Evolutionary conservation across 2,113 vertebrate species (phyloP).

Genomic region (Microcebus lehilahytsara): DNA sequence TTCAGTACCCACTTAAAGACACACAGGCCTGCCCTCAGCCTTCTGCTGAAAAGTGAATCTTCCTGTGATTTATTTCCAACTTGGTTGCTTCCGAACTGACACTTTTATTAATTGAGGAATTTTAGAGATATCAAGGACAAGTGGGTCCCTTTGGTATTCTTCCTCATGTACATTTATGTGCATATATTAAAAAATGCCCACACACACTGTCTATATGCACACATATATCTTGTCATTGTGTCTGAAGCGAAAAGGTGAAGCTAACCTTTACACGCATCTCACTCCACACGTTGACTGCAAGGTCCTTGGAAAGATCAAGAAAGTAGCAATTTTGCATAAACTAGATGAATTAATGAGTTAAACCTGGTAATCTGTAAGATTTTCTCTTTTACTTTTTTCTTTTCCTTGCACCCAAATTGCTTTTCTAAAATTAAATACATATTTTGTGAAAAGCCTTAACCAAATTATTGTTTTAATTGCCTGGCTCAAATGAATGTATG

Average conservation of each 20-base stretch:
- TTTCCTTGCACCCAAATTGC: background rate
- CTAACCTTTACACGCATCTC: background rate
- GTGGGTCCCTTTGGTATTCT: background rate
- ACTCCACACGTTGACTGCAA: background rate
- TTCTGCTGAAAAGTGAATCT: constrained; percentile 58
- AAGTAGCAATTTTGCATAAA: background rate
- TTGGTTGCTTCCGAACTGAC: constrained; percentile 29
- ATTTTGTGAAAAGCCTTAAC: background rate
- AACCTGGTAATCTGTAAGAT: background rate
- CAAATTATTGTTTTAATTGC: background rate
- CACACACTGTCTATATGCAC: background rate
- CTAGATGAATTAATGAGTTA: background rate
- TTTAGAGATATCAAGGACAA: constrained; percentile 35
- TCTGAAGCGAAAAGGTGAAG: constrained; percentile 40
- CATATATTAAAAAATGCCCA: background rate
- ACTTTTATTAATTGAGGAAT: constrained; percentile 55
- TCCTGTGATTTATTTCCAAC: constrained; percentile 67
- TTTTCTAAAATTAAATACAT: background rate
- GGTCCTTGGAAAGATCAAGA: background rate
- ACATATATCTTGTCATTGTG: background rate
- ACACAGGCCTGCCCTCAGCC: background rate
- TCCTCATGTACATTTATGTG: background rate
- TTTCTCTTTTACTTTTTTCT: background rate
- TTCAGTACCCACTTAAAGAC: background rate
- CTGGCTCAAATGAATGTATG: background rate